Evolutionary conservation across 2,797 vertebrate species (phyloP).

Genomic region (Syngnathus rostellatus): DNA sequence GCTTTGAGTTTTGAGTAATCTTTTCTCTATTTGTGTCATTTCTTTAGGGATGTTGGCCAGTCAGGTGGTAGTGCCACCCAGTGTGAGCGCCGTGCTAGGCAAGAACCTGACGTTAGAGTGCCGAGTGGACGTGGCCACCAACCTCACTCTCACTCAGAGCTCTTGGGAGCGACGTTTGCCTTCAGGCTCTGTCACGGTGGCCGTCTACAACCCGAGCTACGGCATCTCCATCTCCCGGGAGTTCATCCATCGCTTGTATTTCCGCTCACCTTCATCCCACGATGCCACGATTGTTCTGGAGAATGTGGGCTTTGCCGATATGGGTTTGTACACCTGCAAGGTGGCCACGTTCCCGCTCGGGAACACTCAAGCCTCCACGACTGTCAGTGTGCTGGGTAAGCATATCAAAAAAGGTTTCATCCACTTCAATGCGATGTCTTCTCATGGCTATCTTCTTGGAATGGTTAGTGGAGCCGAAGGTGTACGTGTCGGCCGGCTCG

Average conservation of each 20-base stretch:
- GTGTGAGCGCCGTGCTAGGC: conserved; percentile 86
- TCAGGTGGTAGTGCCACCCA: conserved; percentile 82
- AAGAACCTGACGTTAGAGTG: conserved; percentile 92
- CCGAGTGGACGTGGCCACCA: conserved; percentile 83
- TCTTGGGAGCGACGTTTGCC: conserved; percentile 89
- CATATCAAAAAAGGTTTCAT: neutral
- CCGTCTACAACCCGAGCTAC: conserved; percentile 86
- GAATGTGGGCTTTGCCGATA: conserved; percentile 87
- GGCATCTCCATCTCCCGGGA: conserved; percentile 87
- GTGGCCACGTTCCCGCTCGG: conserved; percentile 94
- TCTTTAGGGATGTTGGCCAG: conserved; percentile 78
- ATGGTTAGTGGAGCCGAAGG: conserved; percentile 81
- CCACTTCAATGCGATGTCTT: neutral
- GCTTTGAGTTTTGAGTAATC: neutral
- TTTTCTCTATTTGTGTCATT: neutral
- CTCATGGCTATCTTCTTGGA: neutral
- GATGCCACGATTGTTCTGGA: conserved; percentile 88
- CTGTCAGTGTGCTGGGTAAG: conserved; percentile 87
- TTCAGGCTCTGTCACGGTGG: conserved; percentile 79
- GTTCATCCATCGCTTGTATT: conserved; percentile 79
- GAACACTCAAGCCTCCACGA: conserved; percentile 85
- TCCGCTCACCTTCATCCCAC: conserved; percentile 81
- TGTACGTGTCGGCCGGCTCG: conserved; percentile 84
- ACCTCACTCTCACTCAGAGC: conserved; percentile 85
- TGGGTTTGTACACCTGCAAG: conserved; percentile 92